These are phyloP conservation scores for Scaptomyza flava DNA, from an alignment of 2,888 invertebrate species.

Conservation along the genomic window DNA sequence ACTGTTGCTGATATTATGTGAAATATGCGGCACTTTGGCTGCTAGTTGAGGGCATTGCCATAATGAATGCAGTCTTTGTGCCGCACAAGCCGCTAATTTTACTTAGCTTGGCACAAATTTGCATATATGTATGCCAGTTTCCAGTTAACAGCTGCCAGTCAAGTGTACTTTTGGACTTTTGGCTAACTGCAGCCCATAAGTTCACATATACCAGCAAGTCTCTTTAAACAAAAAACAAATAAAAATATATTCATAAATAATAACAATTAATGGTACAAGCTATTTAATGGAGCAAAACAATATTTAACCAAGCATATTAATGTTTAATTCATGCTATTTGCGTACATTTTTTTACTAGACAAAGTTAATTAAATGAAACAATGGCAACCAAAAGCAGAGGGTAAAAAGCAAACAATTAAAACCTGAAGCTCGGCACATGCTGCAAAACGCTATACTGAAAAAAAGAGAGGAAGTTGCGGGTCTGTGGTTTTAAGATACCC, in stretches of 20 bases:
- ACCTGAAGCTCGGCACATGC: background rate
- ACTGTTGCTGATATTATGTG: slow-evolving; percentile 12
- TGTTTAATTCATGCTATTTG: slow-evolving; percentile 21
- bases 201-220: slow-evolving; percentile 9
- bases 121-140: slow-evolving; percentile 41
- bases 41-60: slow-evolving; percentile 24
- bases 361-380: slow-evolving; percentile 8
- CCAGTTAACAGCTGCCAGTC: slow-evolving; percentile 3
- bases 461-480: too few species aligned
- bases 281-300: too few species aligned
- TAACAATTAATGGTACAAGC: background rate
- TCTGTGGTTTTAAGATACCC: background rate
- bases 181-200: background rate
- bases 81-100: slow-evolving; percentile 54
- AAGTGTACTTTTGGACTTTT: too few species aligned
- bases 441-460: background rate
- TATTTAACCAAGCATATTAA: background rate
- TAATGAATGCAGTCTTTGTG: slow-evolving; percentile 11
- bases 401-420: slow-evolving; percentile 1
- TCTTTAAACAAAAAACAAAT: too few species aligned
- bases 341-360: background rate
- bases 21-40: slow-evolving; percentile 27
- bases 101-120: slow-evolving; percentile 44
- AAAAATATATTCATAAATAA: slow-evolving; percentile 15
- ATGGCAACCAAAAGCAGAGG: background rate